phyloP scores from a whole-genome alignment of 2,888 invertebrate genomes.

The Trissoscelio sp. region DNA sequence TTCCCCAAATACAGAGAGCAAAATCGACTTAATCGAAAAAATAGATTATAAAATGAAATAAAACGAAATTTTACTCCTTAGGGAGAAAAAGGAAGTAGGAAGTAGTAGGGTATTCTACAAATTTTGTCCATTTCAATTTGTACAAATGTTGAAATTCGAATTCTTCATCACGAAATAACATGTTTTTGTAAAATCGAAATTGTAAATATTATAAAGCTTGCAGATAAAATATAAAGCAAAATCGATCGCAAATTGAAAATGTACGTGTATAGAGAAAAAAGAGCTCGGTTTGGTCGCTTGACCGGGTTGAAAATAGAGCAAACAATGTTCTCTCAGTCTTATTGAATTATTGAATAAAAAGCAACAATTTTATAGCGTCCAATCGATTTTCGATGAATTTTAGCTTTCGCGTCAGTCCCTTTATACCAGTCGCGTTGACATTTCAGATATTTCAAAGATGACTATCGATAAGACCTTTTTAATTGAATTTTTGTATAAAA shows the following conservation, averaged over 20 bases:
- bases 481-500: no score
- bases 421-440: constrained; percentile 13
- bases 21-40: no score
- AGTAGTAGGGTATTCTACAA: no score
- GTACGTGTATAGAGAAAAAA: background rate
- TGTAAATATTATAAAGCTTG: background rate
- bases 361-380: constrained; percentile 11
- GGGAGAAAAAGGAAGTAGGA: no score
- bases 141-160: no score
- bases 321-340: constrained; percentile 20
- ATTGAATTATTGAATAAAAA: constrained; percentile 45
- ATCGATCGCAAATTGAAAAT: background rate
- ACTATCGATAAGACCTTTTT: no score
- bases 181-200: background rate
- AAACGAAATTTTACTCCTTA: no score
- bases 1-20: no score
- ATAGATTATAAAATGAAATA: no score
- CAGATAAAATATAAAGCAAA: background rate
- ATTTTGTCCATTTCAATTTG: no score
- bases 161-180: no score
- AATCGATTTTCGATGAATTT: constrained; percentile 44
- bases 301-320: constrained; percentile 32
- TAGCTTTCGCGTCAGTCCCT: constrained; percentile 22
- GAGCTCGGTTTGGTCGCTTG: background rate
- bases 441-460: constrained; percentile 27